A percentile compares a stretch with the other conserved stretches of the same genome.
Evolutionary conservation across 2,113 vertebrate species (phyloP).

Genomic region (Dolichotis patagonum): DNA sequence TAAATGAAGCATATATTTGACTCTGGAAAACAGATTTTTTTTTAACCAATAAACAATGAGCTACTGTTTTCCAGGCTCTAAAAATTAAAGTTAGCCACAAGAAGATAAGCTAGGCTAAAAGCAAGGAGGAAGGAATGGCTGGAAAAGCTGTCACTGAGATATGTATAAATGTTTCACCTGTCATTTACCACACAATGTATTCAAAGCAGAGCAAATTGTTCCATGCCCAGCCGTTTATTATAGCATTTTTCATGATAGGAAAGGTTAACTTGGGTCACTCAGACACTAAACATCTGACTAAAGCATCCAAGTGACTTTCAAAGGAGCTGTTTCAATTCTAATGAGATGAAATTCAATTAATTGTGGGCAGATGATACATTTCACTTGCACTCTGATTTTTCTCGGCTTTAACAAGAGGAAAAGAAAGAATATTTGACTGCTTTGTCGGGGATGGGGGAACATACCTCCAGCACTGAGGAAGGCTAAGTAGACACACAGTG

Average conservation of each 20-base stretch:
- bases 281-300: background rate
- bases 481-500: background rate
- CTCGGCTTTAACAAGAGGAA: background rate
- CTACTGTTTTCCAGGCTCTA: conserved; percentile 31
- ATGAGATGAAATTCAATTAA: conserved; percentile 39
- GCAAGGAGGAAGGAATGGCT: background rate
- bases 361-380: background rate
- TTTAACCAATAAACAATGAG: conserved; percentile 49
- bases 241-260: background rate
- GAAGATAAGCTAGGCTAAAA: background rate
- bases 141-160: background rate
- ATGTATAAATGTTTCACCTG: background rate
- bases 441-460: background rate
- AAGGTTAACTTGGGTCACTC: background rate
- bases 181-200: background rate
- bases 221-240: background rate
- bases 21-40: conserved; percentile 7
- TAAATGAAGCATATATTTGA: conserved; percentile 27
- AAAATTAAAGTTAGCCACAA: conserved; percentile 9
- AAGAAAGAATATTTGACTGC: background rate
- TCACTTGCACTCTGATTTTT: background rate
- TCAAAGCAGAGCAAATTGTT: background rate
- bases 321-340: background rate
- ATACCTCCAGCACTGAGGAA: background rate
- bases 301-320: background rate